These are phyloP conservation scores for Neoarius graeffei DNA, from an alignment of 2,113 vertebrate species.

Conservation along the genomic window DNA sequence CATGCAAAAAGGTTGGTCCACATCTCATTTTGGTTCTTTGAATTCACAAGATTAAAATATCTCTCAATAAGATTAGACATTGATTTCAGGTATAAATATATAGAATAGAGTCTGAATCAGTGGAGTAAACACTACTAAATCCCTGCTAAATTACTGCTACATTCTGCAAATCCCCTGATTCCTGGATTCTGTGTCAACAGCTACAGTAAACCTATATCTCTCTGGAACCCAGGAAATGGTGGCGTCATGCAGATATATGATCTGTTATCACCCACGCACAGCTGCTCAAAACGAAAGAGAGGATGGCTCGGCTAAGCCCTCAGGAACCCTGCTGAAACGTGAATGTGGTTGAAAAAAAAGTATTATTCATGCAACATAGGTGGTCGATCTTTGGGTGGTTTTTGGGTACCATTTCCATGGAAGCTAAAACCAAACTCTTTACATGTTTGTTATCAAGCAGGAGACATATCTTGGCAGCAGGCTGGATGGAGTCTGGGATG, in stretches of 20 bases:
- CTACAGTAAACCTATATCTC: neutral
- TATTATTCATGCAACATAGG: neutral
- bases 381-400: neutral
- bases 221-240: constrained; percentile 18
- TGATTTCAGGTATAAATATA: neutral
- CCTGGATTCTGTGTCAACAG: neutral
- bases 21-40: neutral
- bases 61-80: neutral
- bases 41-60: neutral
- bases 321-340: constrained; percentile 12
- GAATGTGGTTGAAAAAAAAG: neutral
- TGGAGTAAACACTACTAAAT: neutral
- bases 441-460: neutral
- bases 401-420: constrained; percentile 15
- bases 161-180: neutral
- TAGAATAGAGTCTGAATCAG: neutral
- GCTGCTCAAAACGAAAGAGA: neutral
- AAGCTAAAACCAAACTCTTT: constrained; percentile 10
- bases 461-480: neutral
- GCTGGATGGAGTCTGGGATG: neutral
- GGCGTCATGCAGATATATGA: constrained; percentile 15
- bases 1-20: neutral
- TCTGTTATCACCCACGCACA: constrained; percentile 37
- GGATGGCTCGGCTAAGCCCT: neutral
- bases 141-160: neutral